Evolutionary conservation across 2,888 invertebrate species (phyloP).

Genomic region (Trichopria drosophilae): DNA sequence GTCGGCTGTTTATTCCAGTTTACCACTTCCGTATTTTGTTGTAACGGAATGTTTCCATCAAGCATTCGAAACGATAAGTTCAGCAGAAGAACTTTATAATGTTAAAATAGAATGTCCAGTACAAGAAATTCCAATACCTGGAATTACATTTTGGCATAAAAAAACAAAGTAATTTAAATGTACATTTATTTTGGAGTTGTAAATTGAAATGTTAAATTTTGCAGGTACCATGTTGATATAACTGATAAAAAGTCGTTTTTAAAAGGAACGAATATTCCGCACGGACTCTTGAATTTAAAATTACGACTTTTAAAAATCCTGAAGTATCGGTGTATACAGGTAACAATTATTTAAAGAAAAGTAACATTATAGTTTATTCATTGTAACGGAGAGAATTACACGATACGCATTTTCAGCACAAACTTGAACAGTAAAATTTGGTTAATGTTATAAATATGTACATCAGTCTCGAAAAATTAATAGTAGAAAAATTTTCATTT

Average conservation of each 20-base stretch:
- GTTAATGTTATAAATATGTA: too few relatives aligned
- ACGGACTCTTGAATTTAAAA: slow-evolving; percentile 59
- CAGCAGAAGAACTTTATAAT: too few relatives aligned
- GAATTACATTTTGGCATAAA: slow-evolving; percentile 29
- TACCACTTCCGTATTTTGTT: too few relatives aligned
- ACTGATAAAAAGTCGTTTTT: slow-evolving; percentile 56
- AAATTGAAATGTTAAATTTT: slow-evolving; percentile 29
- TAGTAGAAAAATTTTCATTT: too few relatives aligned
- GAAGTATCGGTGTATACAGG: slow-evolving; percentile 53
- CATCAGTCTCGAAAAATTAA: too few relatives aligned
- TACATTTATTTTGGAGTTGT: neutral
- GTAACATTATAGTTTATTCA: too few relatives aligned
- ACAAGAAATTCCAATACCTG: slow-evolving; percentile 33
- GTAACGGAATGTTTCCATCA: too few relatives aligned
- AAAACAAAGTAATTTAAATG: slow-evolving; percentile 3
- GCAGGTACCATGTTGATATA: slow-evolving; percentile 58
- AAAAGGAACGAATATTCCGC: slow-evolving; percentile 49
- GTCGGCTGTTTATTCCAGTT: too few relatives aligned
- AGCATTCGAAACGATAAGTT: too few relatives aligned
- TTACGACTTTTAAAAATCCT: slow-evolving; percentile 54
- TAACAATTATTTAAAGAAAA: slow-evolving; percentile 37
- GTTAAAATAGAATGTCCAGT: slow-evolving; percentile 43
- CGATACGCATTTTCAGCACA: too few relatives aligned
- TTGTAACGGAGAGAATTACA: too few relatives aligned
- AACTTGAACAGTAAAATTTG: too few relatives aligned